phyloP scores from a whole-genome alignment of 1,140 invertebrate species.

The Drosophila parabipectinata region DNA sequence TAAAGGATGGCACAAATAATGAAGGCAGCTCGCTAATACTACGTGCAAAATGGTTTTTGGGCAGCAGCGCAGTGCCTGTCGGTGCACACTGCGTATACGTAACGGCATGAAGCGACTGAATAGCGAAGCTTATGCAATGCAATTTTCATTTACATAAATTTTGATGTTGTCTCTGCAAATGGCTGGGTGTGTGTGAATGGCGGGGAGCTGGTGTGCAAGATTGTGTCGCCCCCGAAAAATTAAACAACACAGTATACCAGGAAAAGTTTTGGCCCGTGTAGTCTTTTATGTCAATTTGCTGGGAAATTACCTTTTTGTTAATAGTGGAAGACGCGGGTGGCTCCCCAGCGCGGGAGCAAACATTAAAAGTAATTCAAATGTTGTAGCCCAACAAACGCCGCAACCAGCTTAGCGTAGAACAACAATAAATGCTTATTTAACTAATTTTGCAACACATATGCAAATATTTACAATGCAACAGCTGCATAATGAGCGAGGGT shows the following conservation, averaged over 20 bases:
- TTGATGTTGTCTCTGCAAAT: slow-evolving; percentile 48
- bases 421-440: slow-evolving; percentile 81
- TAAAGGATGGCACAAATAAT: slow-evolving; percentile 71
- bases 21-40: slow-evolving; percentile 71
- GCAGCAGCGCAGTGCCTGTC: slow-evolving; percentile 5
- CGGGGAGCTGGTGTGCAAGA: background rate
- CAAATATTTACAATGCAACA: slow-evolving; percentile 79
- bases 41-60: slow-evolving; percentile 77
- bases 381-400: slow-evolving; percentile 22
- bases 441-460: slow-evolving; percentile 76
- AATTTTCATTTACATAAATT: slow-evolving; percentile 81
- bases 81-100: slow-evolving; percentile 71
- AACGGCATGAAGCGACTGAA: slow-evolving; percentile 18
- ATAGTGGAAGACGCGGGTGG: slow-evolving; percentile 58
- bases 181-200: slow-evolving; percentile 1
- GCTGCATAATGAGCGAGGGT: slow-evolving; percentile 62
- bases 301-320: slow-evolving; percentile 78
- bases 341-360: slow-evolving; percentile 29
- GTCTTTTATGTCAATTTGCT: slow-evolving; percentile 78
- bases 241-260: slow-evolving; percentile 48
- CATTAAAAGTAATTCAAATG: slow-evolving; percentile 78
- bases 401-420: slow-evolving; percentile 61
- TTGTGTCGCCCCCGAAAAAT: slow-evolving; percentile 32
- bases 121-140: slow-evolving; percentile 70
- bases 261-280: slow-evolving; percentile 59